Evolutionary conservation across 2,113 vertebrate genomes (phyloP), one percentile per base, ranked within the genome.

Genomic region (Onychostoma macrolepis): DNA sequence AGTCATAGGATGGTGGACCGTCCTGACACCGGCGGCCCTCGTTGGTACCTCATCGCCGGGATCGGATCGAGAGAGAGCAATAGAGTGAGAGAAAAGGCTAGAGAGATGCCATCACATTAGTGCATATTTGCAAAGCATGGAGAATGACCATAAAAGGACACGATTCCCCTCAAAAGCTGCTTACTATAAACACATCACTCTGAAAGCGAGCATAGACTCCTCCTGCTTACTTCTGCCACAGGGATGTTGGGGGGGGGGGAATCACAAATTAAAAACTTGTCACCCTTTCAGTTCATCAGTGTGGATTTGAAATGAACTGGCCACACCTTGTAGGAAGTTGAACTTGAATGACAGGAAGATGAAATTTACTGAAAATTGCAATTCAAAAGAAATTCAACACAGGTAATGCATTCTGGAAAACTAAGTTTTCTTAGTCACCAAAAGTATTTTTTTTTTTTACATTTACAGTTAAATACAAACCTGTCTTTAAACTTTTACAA

Each of bases 171-270:
- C 26, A 58, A 85, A 94, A 92, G 95, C 94, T 94, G 93, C 94
- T 93, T 94, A 92, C 93, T 95, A 94, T 92, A 89, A 94, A 94
- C 95, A 93, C 94, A 93, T 94, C 94, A 93, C 94, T 80, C 92
- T 90, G 93, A 90, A 93, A 93, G 95, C 28, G 5, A 82, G 74
- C 41, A 8, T 45, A 82, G 80, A 69, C 65, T 48, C 43, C 56
- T 63, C 15, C 24, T 33, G 41, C 74, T 79, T 24, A 30, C 45
- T 36, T 56, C 17, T 79, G 48, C 26, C 15, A 15, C 48, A 33
- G 72, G 72, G 41, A 15, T 75, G 41, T 75, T n/a, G n/a, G 41
- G 11, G 41, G 38, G 10, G n/a, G n/a, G 6, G 11, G 38, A 36
- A 17, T 6, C 12, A 12, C 4, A 13, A 26, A 30, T 45, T 45